Evolutionary conservation across 2,113 vertebrate species (phyloP), one percentile per base, ranked within the genome.

Genomic region (Oostethus manadensis): DNA sequence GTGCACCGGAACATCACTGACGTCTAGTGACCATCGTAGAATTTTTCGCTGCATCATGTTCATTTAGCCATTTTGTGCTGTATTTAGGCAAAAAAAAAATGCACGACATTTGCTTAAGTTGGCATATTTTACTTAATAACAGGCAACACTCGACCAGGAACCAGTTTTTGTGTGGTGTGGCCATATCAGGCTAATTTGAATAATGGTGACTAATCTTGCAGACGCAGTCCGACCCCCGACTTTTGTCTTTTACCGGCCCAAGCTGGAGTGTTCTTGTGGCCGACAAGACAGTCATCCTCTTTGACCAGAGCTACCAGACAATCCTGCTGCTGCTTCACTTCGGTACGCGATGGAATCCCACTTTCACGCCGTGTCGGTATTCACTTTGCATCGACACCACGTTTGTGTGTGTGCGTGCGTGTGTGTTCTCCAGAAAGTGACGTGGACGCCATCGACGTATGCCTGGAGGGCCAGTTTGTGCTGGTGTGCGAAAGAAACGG

Each of bases 401-500:
- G 33, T 17, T 23, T 51, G 14, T 23, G 26, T 51, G 26, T 33
- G 0, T 18, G 10, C 26, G n/a, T 22, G 26, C 35, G 6, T 9
- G 13, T 64, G 51, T 43, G 14, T 60, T 64, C 80, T 85, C 44
- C 85, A 98, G 97, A 96, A 51, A 90, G 91, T 0, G 58, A 90
- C 1, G 94, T 98, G 74, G 95, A 98, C 73, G 88, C 93, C 0
- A 91, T 92, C 65, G 92, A 89, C 0, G 78, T 92, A 11, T 97
- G 94, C 78, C 90, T 92, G 62, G 87, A 92, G 23, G 93, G 92
- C 29, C 85, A 88, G 3, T 98, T 98, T 85, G 83, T 99, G 76
- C 79, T 96, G 42, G 92, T 94, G 1, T 95, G 95, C 17, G 96
- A 98, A 85, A 93, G 92, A 90, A 97, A 89, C 61, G 96, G 97